phyloP scores from a whole-genome alignment of 2,888 invertebrate species.

The Zonitis immaculata region DNA sequence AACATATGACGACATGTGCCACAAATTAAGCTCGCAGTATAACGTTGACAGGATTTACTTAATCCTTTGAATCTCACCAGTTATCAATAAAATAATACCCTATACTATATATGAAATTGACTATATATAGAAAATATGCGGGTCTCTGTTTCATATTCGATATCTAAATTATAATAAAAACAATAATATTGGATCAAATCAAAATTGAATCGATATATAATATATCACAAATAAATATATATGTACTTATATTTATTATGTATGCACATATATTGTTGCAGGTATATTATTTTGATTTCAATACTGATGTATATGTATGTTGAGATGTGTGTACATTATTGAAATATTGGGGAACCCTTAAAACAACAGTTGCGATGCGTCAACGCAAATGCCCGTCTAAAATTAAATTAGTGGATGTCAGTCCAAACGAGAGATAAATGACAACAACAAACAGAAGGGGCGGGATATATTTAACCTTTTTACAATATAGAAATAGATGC shows the following conservation, averaged over 20 bases:
- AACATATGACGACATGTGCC: slow-evolving; percentile 10
- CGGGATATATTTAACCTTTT: slow-evolving; percentile 27
- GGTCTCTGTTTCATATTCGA: slow-evolving; percentile 36
- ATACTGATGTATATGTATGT: not conserved
- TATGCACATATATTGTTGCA: no score
- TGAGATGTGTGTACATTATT: not conserved
- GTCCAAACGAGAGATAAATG: slow-evolving; percentile 29
- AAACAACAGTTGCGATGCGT: slow-evolving; percentile 37
- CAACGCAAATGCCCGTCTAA: slow-evolving; percentile 32
- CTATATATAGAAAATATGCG: slow-evolving; percentile 32
- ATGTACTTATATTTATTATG: no score
- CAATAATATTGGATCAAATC: no score
- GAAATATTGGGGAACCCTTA: slow-evolving; percentile 31
- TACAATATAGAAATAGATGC: slow-evolving; percentile 24
- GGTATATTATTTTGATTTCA: not conserved
- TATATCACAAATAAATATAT: no score
- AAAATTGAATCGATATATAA: no score
- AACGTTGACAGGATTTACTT: slow-evolving; percentile 28
- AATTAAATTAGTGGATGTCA: slow-evolving; percentile 32
- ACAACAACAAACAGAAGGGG: slow-evolving; percentile 25
- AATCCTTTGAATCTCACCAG: slow-evolving; percentile 28
- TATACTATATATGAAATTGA: slow-evolving; percentile 20
- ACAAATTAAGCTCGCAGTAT: slow-evolving; percentile 7
- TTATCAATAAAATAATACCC: slow-evolving; percentile 26
- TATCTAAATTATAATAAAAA: no score